Evolutionary conservation across 2,797 vertebrate genomes (phyloP).

Genomic region (Coregonus suidteri): DNA sequence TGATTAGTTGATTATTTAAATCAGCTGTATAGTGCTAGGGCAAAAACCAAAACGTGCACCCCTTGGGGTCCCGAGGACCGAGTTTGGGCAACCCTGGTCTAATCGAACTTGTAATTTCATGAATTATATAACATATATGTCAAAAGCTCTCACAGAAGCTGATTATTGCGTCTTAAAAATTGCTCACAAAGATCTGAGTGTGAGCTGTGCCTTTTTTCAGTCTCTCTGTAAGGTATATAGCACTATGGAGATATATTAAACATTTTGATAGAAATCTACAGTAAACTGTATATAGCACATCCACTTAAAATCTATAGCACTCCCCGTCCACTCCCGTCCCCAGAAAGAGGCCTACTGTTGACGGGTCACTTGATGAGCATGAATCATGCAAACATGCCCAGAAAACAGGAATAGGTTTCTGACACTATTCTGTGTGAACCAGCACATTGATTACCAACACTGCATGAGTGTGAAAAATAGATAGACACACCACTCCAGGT

Average conservation of each 20-base stretch:
- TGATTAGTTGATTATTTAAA: too few species aligned
- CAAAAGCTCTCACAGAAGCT: conserved; percentile 56
- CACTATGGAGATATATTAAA: too few species aligned
- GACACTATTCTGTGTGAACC: conserved; percentile 70
- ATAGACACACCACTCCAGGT: conserved; percentile 79
- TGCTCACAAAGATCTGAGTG: not conserved
- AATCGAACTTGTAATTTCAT: too few species aligned
- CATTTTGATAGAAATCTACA: too few species aligned
- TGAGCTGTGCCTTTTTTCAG: conserved; percentile 60
- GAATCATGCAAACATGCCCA: conserved; percentile 60
- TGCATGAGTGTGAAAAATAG: conserved; percentile 74
- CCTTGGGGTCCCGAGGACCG: too few species aligned
- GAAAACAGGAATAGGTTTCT: conserved; percentile 66
- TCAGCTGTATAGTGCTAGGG: too few species aligned
- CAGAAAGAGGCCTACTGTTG: conserved; percentile 26
- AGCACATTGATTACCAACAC: conserved; percentile 77
- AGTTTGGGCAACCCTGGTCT: too few species aligned
- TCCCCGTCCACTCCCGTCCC: too few species aligned
- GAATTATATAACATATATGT: too few species aligned
- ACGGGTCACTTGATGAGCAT: conserved; percentile 31
- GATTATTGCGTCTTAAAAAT: conserved; percentile 52
- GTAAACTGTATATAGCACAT: not conserved
- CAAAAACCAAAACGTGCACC: too few species aligned
- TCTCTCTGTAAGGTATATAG: conserved; percentile 49
- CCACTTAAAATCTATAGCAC: conserved; percentile 87